phyloP scores from a whole-genome alignment of 2,888 invertebrate species.

The Epistrophella euchroma region DNA sequence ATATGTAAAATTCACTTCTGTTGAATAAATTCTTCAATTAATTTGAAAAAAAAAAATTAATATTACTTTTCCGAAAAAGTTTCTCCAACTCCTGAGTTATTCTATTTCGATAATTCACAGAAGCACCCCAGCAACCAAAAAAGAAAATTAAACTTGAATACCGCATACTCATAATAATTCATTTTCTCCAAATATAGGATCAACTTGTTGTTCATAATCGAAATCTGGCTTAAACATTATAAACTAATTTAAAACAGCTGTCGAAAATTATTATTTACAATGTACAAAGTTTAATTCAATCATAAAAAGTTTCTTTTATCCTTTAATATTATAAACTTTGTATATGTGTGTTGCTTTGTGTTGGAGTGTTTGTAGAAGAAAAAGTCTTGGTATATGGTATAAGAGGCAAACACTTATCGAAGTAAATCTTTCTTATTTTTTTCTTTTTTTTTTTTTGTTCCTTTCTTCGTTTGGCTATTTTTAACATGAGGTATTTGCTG shows the following conservation, averaged over 20 bases:
- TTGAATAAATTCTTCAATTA: no score
- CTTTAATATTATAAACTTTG: conserved; percentile 32
- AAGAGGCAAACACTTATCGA: conserved; percentile 56
- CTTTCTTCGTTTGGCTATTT: neutral
- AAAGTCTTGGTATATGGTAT: conserved; percentile 18
- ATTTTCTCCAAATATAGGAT: conserved; percentile 18
- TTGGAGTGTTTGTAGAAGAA: neutral
- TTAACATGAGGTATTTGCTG: conserved; percentile 33
- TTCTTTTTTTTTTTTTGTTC: neutral
- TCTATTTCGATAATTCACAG: neutral
- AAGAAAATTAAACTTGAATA: neutral
- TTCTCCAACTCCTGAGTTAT: neutral
- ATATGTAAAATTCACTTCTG: no score
- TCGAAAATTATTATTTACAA: conserved; percentile 51
- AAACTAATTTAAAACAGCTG: conserved; percentile 43
- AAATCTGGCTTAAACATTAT: conserved; percentile 28
- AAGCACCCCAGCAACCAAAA: neutral
- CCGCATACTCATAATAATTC: neutral
- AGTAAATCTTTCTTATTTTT: conserved; percentile 44
- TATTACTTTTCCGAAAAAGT: neutral
- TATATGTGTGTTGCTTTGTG: neutral
- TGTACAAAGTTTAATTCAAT: conserved; percentile 72
- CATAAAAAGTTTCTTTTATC: conserved; percentile 56
- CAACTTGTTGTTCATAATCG: conserved; percentile 69
- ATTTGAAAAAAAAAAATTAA: no score